Evolutionary conservation across 2,113 vertebrate genomes (phyloP), one percentile per base, ranked within the genome.

Genomic region (Bos indicus): DNA sequence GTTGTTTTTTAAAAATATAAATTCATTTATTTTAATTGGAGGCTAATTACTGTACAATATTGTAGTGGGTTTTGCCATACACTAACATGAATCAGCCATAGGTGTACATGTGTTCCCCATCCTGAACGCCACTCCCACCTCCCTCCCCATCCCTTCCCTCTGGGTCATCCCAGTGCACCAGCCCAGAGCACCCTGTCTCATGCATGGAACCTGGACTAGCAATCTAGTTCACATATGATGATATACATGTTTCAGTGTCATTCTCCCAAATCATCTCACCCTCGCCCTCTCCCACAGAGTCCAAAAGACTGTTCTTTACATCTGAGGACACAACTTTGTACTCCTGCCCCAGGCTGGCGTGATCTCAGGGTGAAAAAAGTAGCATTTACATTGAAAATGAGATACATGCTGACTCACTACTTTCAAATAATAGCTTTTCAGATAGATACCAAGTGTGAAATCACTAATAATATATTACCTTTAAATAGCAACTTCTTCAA

Each of bases 331-430:
- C n/a, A 33, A 62, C 25, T 71, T 52, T 57, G 36, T 62, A 25
- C 1, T 6, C 17, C 8, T 0, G 1, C 36, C 36, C 23, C 11
- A 40, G 25, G 6, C 15, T 60, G 30, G 16, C 81, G 16, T 85
- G 60, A 93, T 81, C 21, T 80, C 6, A 16, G 46, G 3, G 23
- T 13, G 19, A 36, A 57, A 57, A 78, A 67, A 7, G 7, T 15
- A 60, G 19, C 40, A 78, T 85, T 97, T 93, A 33, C 43, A 46
- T 14, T 51, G 64, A 90, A 84, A 93, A 96, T 7, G 9, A 92
- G 26, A 23, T 57, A 62, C 12, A 77, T 92, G 28, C n/a, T 71
- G 57, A 57, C 16, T 83, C 36, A 43, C 7, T 71, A 23, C 85
- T 48, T 85, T 54, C 64, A 92, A 54, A 71, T 11, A 71, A 67